These are phyloP conservation scores for Herpailurus yagouaroundi DNA, from an alignment of 2,113 vertebrate genomes.

Conservation along the genomic window DNA sequence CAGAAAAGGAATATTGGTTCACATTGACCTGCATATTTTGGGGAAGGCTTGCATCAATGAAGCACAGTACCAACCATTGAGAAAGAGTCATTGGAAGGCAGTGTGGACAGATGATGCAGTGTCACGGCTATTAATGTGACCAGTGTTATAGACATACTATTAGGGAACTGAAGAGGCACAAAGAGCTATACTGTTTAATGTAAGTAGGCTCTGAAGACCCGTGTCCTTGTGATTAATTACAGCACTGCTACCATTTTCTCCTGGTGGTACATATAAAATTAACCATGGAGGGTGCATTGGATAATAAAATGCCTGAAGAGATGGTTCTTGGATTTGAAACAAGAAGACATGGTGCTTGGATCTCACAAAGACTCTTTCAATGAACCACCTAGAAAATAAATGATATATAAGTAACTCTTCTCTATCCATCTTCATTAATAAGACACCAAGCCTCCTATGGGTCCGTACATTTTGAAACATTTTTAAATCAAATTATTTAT, in stretches of 20 bases:
- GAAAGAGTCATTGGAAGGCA: not conserved
- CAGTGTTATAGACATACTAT: no score
- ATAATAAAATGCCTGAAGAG: not conserved
- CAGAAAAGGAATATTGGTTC: not conserved
- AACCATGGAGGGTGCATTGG: not conserved
- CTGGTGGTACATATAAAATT: no score
- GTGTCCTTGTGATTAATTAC: not conserved
- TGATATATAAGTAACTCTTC: not conserved
- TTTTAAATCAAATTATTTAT: not conserved
- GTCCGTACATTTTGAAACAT: not conserved
- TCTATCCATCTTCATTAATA: not conserved
- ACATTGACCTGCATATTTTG: not conserved
- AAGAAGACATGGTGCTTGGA: not conserved
- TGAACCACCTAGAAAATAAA: not conserved
- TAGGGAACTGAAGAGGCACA: not conserved
- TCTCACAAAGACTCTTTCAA: not conserved
- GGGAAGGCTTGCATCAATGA: not conserved
- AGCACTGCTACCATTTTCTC: not conserved
- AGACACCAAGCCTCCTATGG: no score
- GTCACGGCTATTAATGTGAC: not conserved
- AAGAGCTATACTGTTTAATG: not conserved
- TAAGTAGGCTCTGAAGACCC: not conserved
- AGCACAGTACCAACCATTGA: not conserved
- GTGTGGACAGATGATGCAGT: fast-evolving
- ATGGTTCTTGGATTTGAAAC: not conserved